Conservation (phyloP, 2,888 invertebrate species). For the Sceliomorpha sp. region DNA sequence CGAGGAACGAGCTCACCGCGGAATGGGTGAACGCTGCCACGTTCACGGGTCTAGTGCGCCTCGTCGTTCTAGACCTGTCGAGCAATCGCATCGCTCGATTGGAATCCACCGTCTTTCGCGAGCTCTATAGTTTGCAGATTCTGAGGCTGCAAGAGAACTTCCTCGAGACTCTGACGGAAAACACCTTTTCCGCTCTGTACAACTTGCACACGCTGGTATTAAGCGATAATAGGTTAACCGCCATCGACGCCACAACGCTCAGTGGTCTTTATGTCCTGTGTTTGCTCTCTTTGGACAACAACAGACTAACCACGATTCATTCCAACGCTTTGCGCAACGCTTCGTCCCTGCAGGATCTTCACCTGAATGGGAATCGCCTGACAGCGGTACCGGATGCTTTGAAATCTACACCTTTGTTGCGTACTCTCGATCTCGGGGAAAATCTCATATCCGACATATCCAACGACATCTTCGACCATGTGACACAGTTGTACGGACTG, state of each 20-base stretch:
- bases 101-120: conserved; percentile 88
- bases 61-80: conserved; percentile 89
- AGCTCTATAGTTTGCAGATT: conserved; percentile 89
- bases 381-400: conserved; percentile 88
- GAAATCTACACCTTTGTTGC: conserved; percentile 87
- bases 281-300: conserved; percentile 89
- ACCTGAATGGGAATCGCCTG: conserved; percentile 90
- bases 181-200: conserved; percentile 87
- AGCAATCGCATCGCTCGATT: conserved; percentile 88
- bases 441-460: conserved; percentile 90
- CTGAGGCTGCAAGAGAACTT: conserved; percentile 90
- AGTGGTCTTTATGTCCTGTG: conserved; percentile 88
- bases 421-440: conserved; percentile 91
- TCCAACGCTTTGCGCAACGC: conserved; percentile 89
- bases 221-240: conserved; percentile 89
- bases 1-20: conserved; percentile 89
- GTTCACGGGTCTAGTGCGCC: conserved; percentile 87
- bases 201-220: conserved; percentile 91
- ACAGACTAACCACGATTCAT: conserved; percentile 88
- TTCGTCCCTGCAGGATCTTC: conserved; percentile 89
- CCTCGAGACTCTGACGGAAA: conserved; percentile 88
- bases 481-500: conserved; percentile 90
- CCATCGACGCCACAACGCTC: conserved; percentile 88
- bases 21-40: conserved; percentile 92
- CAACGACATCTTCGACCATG: conserved; percentile 89